Conservation (phyloP, 2,888 invertebrate genomes). For the Arctia plantaginis region DNA sequence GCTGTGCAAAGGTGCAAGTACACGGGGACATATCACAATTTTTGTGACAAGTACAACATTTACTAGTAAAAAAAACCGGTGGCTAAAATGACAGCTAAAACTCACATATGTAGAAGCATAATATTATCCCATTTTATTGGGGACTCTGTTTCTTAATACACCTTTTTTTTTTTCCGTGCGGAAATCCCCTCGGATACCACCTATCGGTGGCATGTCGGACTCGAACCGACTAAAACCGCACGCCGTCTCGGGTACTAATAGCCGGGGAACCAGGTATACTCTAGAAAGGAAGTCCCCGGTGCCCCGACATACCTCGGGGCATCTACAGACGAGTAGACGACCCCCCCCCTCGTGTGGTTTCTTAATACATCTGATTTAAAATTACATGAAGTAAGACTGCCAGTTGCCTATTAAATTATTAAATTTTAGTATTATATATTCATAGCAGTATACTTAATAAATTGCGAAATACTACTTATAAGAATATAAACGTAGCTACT, state of each 20-base stretch:
- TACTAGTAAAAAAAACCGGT: background rate
- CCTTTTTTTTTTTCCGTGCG: no score
- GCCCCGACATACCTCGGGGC: no score
- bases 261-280: no score
- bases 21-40: background rate
- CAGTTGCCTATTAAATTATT: conserved; percentile 56
- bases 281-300: no score
- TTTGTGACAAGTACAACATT: background rate
- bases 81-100: background rate
- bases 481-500: conserved; percentile 32
- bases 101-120: background rate
- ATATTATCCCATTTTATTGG: background rate
- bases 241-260: no score
- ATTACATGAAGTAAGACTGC: conserved; percentile 52
- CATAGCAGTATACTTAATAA: conserved; percentile 12
- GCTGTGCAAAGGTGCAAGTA: background rate
- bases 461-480: conserved; percentile 37
- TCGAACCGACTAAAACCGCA: no score
- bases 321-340: no score
- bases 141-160: background rate
- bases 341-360: no score
- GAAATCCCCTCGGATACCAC: no score
- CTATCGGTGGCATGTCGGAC: no score
- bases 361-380: background rate
- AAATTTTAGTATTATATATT: conserved; percentile 38